Conservation (phyloP, 2,113 vertebrate species). For the Bostrychus sinensis region DNA sequence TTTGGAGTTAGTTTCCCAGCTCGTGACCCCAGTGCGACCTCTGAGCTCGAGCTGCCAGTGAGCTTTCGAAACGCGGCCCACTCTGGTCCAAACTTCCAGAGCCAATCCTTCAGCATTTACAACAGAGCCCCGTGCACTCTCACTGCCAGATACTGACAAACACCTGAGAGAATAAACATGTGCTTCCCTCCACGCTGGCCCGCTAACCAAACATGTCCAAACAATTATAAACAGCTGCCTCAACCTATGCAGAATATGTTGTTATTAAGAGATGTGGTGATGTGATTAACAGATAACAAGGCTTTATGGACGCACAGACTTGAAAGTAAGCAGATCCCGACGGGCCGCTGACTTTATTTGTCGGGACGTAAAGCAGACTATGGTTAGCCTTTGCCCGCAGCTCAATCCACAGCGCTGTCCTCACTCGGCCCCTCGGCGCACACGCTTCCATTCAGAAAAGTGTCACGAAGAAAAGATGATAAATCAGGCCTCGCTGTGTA, state of each 20-base stretch:
- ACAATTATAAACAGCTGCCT: constrained; percentile 58
- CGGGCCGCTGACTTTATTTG: constrained; percentile 39
- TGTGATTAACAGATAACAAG: constrained; percentile 55
- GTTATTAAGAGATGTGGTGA: constrained; percentile 39
- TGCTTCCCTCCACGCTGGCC: constrained; percentile 31
- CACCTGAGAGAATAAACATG: constrained; percentile 35
- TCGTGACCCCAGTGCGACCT: constrained; percentile 50
- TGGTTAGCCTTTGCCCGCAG: constrained; percentile 29
- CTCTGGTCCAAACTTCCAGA: constrained; percentile 26
- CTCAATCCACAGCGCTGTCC: constrained; percentile 27
- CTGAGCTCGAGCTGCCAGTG: constrained; percentile 63
- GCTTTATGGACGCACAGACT: constrained; percentile 34
- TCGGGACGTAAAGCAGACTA: constrained; percentile 48
- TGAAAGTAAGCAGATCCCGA: constrained; percentile 45
- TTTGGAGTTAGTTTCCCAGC: constrained; percentile 65
- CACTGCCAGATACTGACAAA: constrained; percentile 33
- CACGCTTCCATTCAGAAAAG: constrained; percentile 22
- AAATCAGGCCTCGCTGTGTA: constrained; percentile 36
- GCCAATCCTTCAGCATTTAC: constrained; percentile 28
- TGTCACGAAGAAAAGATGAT: constrained; percentile 23
- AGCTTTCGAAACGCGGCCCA: constrained; percentile 37
- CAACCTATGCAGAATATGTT: constrained; percentile 42
- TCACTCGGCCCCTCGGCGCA: constrained; percentile 31
- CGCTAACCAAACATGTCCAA: constrained; percentile 50
- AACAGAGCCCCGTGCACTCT: constrained; percentile 8